Evolutionary conservation across 1,140 invertebrate species (phyloP), one percentile per base, ranked within the genome.

Genomic region (Popillia japonica): DNA sequence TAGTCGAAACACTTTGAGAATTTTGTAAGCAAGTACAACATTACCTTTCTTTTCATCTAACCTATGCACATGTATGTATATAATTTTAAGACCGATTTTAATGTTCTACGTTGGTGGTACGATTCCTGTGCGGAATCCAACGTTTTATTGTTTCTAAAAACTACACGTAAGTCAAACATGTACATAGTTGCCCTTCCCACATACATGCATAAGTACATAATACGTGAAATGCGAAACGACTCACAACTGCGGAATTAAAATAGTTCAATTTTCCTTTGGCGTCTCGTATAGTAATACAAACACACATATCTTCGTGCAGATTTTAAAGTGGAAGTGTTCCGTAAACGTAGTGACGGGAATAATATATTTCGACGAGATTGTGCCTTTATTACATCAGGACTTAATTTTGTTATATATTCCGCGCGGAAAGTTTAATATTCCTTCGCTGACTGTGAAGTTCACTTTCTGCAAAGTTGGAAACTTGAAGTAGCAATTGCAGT

Each of bases 291-390:
- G n/a, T n/a, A n/a, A n/a, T n/a, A n/a, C n/a, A n/a, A n/a, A n/a
- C n/a, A n/a, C n/a, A n/a, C n/a, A n/a, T n/a, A 6, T 27, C 23
- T 64, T 14, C 44, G 11, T 17, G 17, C 3, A 20, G 61, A 20
- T 64, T 22, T 64, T 20, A 64, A 23, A 7, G 17, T 68, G 61
- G 22, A 64, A 23, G 4, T 3, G 20, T 6, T 34, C 61, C 10
- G 61, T 14, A 22, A 68, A 68, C 22, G 22, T 14, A 27, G 27
- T 68, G 61, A 68, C 22, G 61, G 6, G 22, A 27, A 68, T 34
- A 34, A 34, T 68, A 68, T 68, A 68, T 68, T 68, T 68, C 61
- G 61, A 68, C 61, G 61, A 68, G 61, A 68, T 68, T 68, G 20
- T 27, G 61, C 27, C 61, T 68, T 68, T 68, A 68, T 68, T 68